Conservation (phyloP, 1,140 invertebrate species). For the Gryllus bimaculatus region DNA sequence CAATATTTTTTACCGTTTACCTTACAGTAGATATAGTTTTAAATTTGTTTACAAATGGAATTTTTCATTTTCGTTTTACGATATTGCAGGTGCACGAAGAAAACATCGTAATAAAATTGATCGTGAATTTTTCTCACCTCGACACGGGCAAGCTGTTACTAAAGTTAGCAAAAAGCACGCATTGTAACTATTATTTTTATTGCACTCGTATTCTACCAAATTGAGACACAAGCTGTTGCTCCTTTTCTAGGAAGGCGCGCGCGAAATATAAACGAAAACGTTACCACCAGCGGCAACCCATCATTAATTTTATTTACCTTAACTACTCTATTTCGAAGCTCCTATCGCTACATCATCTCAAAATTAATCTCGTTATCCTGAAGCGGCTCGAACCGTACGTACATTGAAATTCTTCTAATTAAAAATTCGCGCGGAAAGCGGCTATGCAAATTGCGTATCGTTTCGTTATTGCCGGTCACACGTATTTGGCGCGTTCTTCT, state of each 20-base stretch:
- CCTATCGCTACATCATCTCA: background rate
- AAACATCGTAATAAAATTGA: no score
- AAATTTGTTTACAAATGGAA: no score
- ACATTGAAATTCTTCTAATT: slow-evolving; percentile 2
- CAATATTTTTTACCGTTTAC: no score
- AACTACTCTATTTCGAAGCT: background rate
- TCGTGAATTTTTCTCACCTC: no score
- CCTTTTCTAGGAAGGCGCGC: background rate
- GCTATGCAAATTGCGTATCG: background rate
- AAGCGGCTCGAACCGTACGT: background rate
- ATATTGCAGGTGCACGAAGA: no score
- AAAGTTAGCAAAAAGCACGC: no score
- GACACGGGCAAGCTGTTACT: no score
- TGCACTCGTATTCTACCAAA: no score
- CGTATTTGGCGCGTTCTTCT: background rate
- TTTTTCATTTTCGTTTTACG: no score
- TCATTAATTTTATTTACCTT: slow-evolving; percentile 1
- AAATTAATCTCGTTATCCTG: background rate
- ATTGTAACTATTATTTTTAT: no score
- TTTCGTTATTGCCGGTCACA: background rate
- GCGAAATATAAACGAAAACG: background rate
- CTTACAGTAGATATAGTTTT: no score
- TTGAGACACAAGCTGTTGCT: no score
- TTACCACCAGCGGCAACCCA: background rate
- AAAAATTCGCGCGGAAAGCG: background rate